A percentile compares a stretch with the other conserved stretches of the same genome.
Evolutionary conservation across 37 sponge, comb jelly and placozoan species (phyloP).

Genomic region (Haliclona indistincta): DNA sequence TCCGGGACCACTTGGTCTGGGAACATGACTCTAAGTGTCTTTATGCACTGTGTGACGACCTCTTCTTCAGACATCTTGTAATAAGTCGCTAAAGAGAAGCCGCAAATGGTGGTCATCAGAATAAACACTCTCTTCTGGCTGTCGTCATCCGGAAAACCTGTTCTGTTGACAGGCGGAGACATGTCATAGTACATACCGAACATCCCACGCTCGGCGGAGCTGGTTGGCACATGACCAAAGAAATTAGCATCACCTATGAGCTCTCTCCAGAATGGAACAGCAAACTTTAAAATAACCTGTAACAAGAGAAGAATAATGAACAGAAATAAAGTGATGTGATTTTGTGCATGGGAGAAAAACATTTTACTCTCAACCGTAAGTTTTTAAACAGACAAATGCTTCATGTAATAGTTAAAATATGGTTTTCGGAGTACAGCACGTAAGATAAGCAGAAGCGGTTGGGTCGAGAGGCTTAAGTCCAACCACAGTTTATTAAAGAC

Average conservation of each 20-base stretch:
- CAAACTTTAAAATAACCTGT: conserved; percentile 78
- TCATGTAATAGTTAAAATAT: no score
- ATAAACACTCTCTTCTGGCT: conserved; percentile 11
- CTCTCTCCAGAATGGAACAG: conserved; percentile 71
- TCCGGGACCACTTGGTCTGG: conserved; percentile 61
- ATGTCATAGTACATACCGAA: conserved; percentile 88
- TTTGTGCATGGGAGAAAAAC: neutral
- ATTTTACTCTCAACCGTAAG: no score
- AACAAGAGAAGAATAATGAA: neutral
- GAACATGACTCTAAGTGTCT: conserved; percentile 67
- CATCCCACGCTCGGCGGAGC: conserved; percentile 57
- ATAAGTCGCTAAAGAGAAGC: conserved; percentile 58
- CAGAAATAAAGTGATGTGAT: neutral
- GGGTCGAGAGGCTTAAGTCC: no score
- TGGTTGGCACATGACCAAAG: conserved; percentile 77
- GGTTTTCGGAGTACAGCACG: no score
- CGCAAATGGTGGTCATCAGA: conserved; percentile 75
- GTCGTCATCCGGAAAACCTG: neutral
- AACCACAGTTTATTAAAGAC: no score
- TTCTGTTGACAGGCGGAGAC: neutral
- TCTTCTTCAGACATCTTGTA: conserved; percentile 40
- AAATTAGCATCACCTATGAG: conserved; percentile 75
- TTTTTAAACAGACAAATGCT: no score
- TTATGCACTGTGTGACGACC: conserved; percentile 53
- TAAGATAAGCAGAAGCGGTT: no score